A percentile compares a stretch with the other conserved stretches of the same genome.
Evolutionary conservation across 37 sponge, comb jelly and placozoan species (phyloP).

Genomic region (Lycopodina hypogea): DNA sequence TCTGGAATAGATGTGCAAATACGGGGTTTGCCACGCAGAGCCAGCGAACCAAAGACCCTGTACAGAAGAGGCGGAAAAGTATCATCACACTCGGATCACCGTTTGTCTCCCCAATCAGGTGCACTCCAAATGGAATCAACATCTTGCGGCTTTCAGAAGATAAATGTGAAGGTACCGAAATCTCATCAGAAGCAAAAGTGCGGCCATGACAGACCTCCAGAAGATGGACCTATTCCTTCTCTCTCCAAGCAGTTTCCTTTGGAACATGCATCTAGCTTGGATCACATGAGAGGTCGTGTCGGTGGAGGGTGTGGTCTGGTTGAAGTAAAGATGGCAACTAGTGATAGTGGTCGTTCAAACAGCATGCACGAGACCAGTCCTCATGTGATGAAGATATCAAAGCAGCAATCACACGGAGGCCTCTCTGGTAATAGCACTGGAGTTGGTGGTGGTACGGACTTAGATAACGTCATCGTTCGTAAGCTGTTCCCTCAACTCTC

Average conservation of each 20-base stretch:
- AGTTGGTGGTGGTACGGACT: background rate
- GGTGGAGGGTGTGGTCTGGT: no score
- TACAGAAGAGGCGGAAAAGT: no score
- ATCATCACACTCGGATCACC: no score
- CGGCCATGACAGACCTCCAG: background rate
- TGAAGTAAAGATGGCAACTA: background rate
- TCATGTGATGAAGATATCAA: background rate
- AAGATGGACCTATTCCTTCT: background rate
- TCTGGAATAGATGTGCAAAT: no score
- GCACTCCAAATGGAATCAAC: background rate
- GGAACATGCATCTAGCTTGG: constrained; percentile 30
- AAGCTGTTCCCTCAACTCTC: background rate
- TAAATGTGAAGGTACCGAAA: background rate
- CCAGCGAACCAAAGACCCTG: no score
- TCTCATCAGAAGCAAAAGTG: background rate
- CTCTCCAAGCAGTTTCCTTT: background rate
- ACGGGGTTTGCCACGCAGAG: no score
- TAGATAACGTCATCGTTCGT: background rate
- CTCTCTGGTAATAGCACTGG: background rate
- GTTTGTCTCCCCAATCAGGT: background rate
- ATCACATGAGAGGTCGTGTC: background rate
- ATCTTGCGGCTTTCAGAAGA: background rate
- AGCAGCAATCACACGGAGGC: background rate
- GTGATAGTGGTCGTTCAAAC: background rate
- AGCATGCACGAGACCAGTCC: background rate